A percentile compares a stretch with the other conserved stretches of the same genome.
phyloP scores from a whole-genome alignment of 35 echinoderm and acorn worm genomes.

The Amphiura filiformis region DNA sequence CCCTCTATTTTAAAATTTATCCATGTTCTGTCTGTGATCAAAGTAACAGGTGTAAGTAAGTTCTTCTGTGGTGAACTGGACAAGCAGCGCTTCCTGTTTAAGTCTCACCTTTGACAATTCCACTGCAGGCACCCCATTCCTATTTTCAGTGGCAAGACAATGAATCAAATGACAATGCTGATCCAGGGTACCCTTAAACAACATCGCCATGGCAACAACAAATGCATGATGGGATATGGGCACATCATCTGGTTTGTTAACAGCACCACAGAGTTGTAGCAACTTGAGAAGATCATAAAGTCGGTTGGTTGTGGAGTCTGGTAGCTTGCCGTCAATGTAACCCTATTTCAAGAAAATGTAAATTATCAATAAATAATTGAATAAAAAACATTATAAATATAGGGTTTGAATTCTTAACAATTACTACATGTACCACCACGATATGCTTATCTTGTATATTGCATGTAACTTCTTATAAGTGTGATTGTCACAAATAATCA shows the following conservation, averaged over 20 bases:
- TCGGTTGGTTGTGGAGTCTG: constrained; percentile 19
- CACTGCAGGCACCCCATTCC: constrained; percentile 10
- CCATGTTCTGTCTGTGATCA: too few relatives aligned
- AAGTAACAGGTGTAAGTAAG: too few relatives aligned
- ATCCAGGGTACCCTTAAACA: constrained; percentile 68
- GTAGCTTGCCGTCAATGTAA: constrained; percentile 57
- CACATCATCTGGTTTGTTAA: constrained; percentile 28
- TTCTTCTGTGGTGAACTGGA: too few relatives aligned
- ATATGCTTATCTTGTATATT: too few relatives aligned
- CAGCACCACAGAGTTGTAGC: constrained; percentile 40
- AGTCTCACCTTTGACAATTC: constrained; percentile 37
- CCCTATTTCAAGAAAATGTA: constrained; percentile 20
- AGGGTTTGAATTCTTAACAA: too few relatives aligned
- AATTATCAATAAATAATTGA: too few relatives aligned
- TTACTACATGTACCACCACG: too few relatives aligned
- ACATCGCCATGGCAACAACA: constrained; percentile 47
- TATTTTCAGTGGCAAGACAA: constrained; percentile 46
- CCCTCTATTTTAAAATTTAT: too few relatives aligned
- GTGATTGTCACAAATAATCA: too few relatives aligned
- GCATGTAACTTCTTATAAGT: too few relatives aligned
- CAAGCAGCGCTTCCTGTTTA: too few relatives aligned
- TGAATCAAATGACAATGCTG: constrained; percentile 58
- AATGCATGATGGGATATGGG: constrained; percentile 65
- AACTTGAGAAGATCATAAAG: constrained; percentile 64
- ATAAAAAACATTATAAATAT: too few relatives aligned